phyloP scores from a whole-genome alignment of 2,113 vertebrate genomes.

The Nestor notabilis region DNA sequence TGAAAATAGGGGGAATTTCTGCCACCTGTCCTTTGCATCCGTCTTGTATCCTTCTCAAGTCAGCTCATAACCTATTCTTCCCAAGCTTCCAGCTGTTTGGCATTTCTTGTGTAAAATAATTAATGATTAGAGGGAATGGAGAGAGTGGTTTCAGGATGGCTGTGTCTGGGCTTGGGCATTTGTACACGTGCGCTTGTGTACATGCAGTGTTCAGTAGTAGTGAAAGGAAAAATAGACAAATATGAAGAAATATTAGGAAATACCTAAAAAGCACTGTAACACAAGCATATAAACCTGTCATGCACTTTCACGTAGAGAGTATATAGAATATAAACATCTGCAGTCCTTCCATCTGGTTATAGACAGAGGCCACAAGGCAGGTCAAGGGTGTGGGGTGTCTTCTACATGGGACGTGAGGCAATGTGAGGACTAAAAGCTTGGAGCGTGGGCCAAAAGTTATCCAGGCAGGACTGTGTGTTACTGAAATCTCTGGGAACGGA shows the following conservation, averaged over 20 bases:
- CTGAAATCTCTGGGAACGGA: not conserved
- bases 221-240: not conserved
- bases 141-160: not conserved
- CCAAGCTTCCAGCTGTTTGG: slow-evolving; percentile 39
- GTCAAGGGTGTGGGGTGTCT: not conserved
- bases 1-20: slow-evolving; percentile 41
- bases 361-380: not conserved
- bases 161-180: not conserved
- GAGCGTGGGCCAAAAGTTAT: not conserved
- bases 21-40: slow-evolving; percentile 46
- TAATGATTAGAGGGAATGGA: slow-evolving; percentile 7
- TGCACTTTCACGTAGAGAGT: not conserved
- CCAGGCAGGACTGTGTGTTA: not conserved
- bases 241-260: not conserved
- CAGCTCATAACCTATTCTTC: not conserved
- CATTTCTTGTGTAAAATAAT: slow-evolving; percentile 55
- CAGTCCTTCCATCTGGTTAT: not conserved
- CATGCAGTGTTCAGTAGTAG: not conserved
- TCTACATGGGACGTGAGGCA: fast-evolving
- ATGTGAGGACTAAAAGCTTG: not conserved
- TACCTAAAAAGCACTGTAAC: not conserved
- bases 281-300: not conserved
- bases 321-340: not conserved
- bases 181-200: fast-evolving
- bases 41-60: not conserved